Conservation (phyloP, 2,113 vertebrate species). For the Nerophis ophidion region DNA sequence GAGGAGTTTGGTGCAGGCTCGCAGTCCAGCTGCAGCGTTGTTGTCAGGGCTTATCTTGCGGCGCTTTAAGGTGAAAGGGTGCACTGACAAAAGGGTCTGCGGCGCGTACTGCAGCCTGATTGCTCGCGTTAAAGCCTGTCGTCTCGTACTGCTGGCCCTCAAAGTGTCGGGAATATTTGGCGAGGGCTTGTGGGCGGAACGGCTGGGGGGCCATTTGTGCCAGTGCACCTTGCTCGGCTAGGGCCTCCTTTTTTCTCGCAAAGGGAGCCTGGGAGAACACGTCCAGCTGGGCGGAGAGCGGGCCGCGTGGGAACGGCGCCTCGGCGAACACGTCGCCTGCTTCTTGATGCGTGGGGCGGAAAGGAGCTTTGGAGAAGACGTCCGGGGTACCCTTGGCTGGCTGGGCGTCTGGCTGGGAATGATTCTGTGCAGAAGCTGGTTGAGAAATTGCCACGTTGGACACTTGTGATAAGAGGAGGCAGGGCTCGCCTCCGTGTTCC, state of each 20-base stretch:
- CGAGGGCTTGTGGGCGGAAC: constrained; percentile 83
- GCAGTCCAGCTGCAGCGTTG: constrained; percentile 47
- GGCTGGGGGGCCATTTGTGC: constrained; percentile 66
- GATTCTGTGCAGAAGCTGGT: constrained; percentile 27
- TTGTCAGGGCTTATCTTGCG: constrained; percentile 82
- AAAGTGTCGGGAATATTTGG: constrained; percentile 95
- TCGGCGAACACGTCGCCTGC: constrained; percentile 84
- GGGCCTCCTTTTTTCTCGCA: constrained; percentile 77
- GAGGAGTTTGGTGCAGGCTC: constrained; percentile 41
- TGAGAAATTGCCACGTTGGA: constrained; percentile 15
- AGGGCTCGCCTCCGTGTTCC: constrained; percentile 32
- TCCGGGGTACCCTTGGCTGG: constrained; percentile 50
- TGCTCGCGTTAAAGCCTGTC: constrained; percentile 73
- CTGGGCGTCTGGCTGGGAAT: constrained; percentile 41
- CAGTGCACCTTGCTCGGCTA: constrained; percentile 66
- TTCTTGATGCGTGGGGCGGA: constrained; percentile 67
- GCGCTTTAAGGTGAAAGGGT: constrained; percentile 86
- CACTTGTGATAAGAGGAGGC: constrained; percentile 9
- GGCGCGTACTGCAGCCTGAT: constrained; percentile 62
- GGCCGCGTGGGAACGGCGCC: constrained; percentile 80
- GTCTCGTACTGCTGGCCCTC: constrained; percentile 76
- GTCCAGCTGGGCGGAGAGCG: constrained; percentile 53
- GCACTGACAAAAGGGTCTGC: constrained; percentile 87
- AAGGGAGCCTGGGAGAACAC: constrained; percentile 93
- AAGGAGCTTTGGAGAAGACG: constrained; percentile 86